A percentile compares a stretch with the other conserved stretches of the same genome.
Evolutionary conservation across 2,797 vertebrate species (phyloP).

Genomic region (Sternotherus odoratus): DNA sequence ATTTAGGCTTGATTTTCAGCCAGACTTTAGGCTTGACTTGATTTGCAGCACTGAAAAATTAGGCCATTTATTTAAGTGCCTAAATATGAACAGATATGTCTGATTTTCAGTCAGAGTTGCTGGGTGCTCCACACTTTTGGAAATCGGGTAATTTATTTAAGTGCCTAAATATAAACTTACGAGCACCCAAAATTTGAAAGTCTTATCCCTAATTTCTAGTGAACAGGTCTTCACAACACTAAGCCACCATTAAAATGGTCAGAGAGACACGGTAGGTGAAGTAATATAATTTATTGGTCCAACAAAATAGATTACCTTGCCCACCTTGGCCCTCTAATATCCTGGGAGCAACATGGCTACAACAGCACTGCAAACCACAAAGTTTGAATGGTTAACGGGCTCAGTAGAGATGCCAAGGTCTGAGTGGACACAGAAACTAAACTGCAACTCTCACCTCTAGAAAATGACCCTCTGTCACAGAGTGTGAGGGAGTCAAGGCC

Average conservation of each 20-base stretch:
- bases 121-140: neutral
- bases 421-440: too few relatives aligned
- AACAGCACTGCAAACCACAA: too few relatives aligned
- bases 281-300: neutral
- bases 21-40: neutral
- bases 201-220: neutral
- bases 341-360: neutral
- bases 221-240: neutral
- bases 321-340: neutral
- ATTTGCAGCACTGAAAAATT: neutral
- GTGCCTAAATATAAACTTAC: neutral
- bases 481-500: too few relatives aligned
- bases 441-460: too few relatives aligned
- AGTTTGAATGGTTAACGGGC: too few relatives aligned
- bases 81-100: neutral
- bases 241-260: neutral
- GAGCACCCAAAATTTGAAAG: neutral
- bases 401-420: too few relatives aligned
- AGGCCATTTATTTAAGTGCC: neutral
- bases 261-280: neutral
- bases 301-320: neutral
- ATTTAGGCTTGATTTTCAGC: neutral
- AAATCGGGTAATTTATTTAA: neutral
- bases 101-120: neutral
- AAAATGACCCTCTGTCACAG: too few relatives aligned